A percentile compares a stretch with the other conserved stretches of the same genome.
These are phyloP conservation scores for Pteronotus mesoamericanus DNA, from an alignment of 2,797 vertebrate species.

Conservation along the genomic window DNA sequence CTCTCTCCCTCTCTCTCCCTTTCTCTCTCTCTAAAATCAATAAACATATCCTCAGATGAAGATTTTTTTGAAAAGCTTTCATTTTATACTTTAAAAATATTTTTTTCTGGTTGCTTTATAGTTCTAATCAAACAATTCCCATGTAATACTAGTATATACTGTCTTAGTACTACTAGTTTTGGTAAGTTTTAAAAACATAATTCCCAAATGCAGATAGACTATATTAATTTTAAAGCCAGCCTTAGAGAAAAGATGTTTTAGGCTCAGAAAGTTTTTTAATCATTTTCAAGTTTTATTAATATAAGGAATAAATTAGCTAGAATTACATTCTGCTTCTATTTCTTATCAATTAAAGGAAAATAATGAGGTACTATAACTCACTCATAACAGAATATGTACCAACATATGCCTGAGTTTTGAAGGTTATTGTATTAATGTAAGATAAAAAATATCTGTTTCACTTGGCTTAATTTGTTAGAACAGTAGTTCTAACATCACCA, in stretches of 20 bases:
- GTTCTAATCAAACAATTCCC: background rate
- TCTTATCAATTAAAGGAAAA: slow-evolving; percentile 14
- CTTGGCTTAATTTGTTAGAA: background rate
- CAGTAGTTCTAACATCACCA: background rate
- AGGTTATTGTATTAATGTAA: background rate
- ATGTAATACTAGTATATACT: background rate
- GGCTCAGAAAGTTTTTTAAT: background rate
- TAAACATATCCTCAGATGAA: background rate
- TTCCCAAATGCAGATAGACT: slow-evolving; percentile 4
- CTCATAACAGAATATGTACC: background rate
- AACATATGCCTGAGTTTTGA: background rate
- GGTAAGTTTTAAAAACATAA: slow-evolving; percentile 11
- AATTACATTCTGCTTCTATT: background rate
- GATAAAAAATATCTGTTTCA: slow-evolving; percentile 6
- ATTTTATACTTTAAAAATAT: background rate
- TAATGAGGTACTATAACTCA: background rate
- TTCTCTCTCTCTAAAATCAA: background rate
- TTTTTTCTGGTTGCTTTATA: background rate
- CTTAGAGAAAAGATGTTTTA: slow-evolving; percentile 17
- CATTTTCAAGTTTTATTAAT: slow-evolving; percentile 30
- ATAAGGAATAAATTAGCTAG: slow-evolving; percentile 40
- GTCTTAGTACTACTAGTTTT: background rate
- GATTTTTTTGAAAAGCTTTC: background rate
- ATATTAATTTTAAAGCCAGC: background rate
- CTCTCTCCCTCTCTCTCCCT: background rate